Base-by-base conservation (phyloP, 2,113 vertebrate genomes). In the Lampris incognitus region DNA sequence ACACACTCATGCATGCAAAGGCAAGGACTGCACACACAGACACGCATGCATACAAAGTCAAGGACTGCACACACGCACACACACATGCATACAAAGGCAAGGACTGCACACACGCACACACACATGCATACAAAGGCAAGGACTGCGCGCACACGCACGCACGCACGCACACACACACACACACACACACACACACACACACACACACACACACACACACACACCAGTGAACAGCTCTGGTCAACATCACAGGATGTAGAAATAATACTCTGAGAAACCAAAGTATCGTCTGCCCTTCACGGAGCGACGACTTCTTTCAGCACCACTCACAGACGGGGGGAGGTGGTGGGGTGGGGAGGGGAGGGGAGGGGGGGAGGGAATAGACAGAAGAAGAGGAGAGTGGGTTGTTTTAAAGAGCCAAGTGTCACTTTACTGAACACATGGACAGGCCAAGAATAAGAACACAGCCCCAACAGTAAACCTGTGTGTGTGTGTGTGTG, bases 271-370 rank as follows among this genome's bases (percentile, higher is more conserved):
- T 37, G 39, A 0, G 3, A 68, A 72, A 64, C 54, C 10, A 1
- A 37, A 48, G 74, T 38, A 46, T 65, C 7, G 1, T 39, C 56
- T 57, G 51, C 42, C n/a, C 74, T 63, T 67, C 64, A 50, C 63
- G 40, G 41, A 4, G 40, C 46, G 66, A 54, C 54, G 41, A 38
- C 40, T 44, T 6, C 5, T 55, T 52, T 66, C 39, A 38, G 46
- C 38, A 51, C 52, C 2, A 44, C 58, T 57, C 38, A 68, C 40
- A 38, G 49, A 49, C 10, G 39, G 55, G 42, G 61, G 60, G 72
- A 2, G 6, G 42, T 11, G 57, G 46, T 42, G 55, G 42, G 49
- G 36, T 38, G 46, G 50, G 55, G 42, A 54, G 36, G 38, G 3
- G 24, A 70, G 71, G 9, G 42, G n/a, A 63, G n/a, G n/a, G 11